Conservation (phyloP, 2,797 vertebrate species). For the Lerista edwardsae region DNA sequence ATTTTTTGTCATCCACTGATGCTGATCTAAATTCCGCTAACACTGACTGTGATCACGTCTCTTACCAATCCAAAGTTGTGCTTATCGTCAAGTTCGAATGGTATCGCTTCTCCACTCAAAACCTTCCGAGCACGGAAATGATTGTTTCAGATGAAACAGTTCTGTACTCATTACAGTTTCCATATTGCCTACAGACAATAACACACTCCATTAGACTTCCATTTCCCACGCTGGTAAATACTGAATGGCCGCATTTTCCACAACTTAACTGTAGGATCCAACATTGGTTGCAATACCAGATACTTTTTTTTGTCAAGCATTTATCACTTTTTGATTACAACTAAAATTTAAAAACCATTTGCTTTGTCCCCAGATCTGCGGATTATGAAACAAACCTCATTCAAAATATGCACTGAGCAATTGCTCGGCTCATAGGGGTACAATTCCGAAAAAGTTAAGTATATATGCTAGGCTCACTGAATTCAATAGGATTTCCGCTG, state of each 20-base stretch:
- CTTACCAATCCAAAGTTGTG: not conserved
- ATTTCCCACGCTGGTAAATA: slow-evolving; percentile 23
- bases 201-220: slow-evolving; percentile 28
- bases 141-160: slow-evolving; percentile 2
- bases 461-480: not conserved
- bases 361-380: not conserved
- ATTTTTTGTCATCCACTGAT: not conserved
- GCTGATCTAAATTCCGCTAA: not conserved
- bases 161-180: slow-evolving; percentile 21
- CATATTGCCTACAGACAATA: slow-evolving; percentile 16
- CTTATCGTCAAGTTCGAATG: slow-evolving; percentile 7
- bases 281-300: not conserved
- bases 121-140: slow-evolving; percentile 27
- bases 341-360: not conserved
- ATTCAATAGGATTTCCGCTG: not conserved
- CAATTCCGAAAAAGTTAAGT: not conserved
- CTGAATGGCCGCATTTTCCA: slow-evolving; percentile 15
- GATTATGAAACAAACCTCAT: not conserved
- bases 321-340: not conserved
- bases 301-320: not conserved
- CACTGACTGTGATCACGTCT: not conserved
- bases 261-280: not conserved
- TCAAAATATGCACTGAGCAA: not conserved
- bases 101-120: slow-evolving; percentile 12
- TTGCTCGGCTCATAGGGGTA: not conserved